Base-by-base conservation (phyloP, 2,113 vertebrate genomes). In the Archilochus colubris region DNA sequence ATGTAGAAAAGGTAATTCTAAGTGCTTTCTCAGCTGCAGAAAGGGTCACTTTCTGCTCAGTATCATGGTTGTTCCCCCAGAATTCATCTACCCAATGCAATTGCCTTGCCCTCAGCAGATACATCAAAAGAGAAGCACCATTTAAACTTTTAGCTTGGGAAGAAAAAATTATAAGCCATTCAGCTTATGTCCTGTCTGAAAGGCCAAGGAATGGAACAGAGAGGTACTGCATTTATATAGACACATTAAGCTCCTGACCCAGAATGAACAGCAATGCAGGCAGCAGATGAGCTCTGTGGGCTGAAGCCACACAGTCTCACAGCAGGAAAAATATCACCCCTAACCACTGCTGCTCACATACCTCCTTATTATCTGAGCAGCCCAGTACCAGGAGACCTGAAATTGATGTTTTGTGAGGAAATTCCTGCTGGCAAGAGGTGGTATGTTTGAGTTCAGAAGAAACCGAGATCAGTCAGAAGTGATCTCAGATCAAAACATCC, bases 331-430 rank as follows among this genome's bases (percentile, higher is more conserved):
- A 64, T 86, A 87, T 84, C 95, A 95, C 81, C 86, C 66, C 76
- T 94, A 97, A 84, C 33, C 75, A 91, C 43, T 68, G 69, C 86
- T 92, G 86, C 62, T 96, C 94, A 78, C 92, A 46, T 79, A 94
- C 64, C 86, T 96, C 89, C 93, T 97, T 94, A 95, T 96, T 97
- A 96, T 78, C 86, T 55, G 75, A 95, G 94, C 91, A 96, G 88
- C 74, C n/a, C 3, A 5, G 83, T 88, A 95, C 90, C 73, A 86
- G 92, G 85, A 97, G 82, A 96, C 86, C 51, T 87, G 87, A 96
- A 96, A 96, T 86, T 96, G 83, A 51, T 95, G 59, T 77, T 97
- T 94, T 88, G 75, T 69, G 78, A 95, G 77, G 77, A 94, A 82
- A 89, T 70, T 91, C 90, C 87, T 96, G 87, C 94, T 96, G 94